Percentiles rank a stretch among this genome's conserved stretches.
phyloP scores from a whole-genome alignment of 2,888 invertebrate species.

The Tineola bisselliella region DNA sequence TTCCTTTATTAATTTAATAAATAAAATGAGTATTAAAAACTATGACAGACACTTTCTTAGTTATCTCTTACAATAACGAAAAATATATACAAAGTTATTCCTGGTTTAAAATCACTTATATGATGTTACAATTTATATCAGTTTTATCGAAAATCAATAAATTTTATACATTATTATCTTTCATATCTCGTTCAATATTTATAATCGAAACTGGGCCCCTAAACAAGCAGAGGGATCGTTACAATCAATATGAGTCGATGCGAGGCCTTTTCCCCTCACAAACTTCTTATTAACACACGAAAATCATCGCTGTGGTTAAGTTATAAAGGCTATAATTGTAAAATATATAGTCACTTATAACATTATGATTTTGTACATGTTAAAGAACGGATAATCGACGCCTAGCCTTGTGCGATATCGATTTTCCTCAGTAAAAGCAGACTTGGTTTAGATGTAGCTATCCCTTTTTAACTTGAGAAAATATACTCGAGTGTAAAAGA shows the following conservation, averaged over 20 bases:
- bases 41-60: too few relatives aligned
- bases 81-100: too few relatives aligned
- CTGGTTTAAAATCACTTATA: too few relatives aligned
- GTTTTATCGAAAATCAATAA: neutral
- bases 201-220: neutral
- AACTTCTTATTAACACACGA: conserved; percentile 18
- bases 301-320: conserved; percentile 13
- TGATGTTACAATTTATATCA: too few relatives aligned
- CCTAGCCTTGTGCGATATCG: conserved; percentile 69
- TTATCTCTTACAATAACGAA: too few relatives aligned
- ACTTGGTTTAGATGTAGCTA: conserved; percentile 27
- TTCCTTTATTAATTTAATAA: too few relatives aligned
- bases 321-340: conserved; percentile 11
- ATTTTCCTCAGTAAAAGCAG: conserved; percentile 39
- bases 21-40: too few relatives aligned
- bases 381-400: conserved; percentile 60
- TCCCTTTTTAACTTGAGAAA: conserved; percentile 25
- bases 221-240: conserved; percentile 13
- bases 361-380: conserved; percentile 15
- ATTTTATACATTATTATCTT: neutral
- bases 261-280: conserved; percentile 10
- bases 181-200: neutral
- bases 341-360: neutral
- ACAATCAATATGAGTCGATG: conserved; percentile 21
- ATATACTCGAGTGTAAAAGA: conserved; percentile 24